phyloP scores from a whole-genome alignment of 2,113 vertebrate species.

The Eidolon helvum region DNA sequence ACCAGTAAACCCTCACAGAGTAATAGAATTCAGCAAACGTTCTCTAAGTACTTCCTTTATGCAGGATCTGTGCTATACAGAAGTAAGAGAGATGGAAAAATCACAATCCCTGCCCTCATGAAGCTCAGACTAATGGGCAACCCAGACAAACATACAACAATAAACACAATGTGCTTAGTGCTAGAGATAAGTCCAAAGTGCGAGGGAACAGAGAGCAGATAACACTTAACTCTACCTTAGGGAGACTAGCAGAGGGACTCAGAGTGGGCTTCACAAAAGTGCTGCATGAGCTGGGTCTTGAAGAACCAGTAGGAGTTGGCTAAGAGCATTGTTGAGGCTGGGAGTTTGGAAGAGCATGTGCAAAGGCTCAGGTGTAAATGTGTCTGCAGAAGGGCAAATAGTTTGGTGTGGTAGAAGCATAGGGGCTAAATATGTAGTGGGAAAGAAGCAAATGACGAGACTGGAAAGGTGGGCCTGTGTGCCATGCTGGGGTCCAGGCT shows the following conservation, averaged over 20 bases:
- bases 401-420: not conserved
- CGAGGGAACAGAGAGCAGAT: not conserved
- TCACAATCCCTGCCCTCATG: not conserved
- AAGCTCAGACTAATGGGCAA: not conserved
- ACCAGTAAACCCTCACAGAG: not conserved
- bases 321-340: not conserved
- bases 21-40: conserved; percentile 28
- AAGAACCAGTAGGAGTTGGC: not conserved
- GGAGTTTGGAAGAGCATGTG: not conserved
- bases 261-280: not conserved
- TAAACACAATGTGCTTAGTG: not conserved
- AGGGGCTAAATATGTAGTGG: not conserved
- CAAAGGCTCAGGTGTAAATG: not conserved
- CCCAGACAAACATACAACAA: not conserved
- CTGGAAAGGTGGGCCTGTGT: not conserved
- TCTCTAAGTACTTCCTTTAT: conserved; percentile 44
- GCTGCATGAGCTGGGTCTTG: not conserved
- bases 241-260: not conserved
- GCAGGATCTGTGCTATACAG: not conserved
- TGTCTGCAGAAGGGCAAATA: not conserved
- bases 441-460: not conserved
- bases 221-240: not conserved
- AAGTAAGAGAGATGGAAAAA: conserved; percentile 33
- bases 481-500: not conserved
- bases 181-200: not conserved